phyloP scores from a whole-genome alignment of 37 sponge, comb jelly and placozoan genomes.

The Crambe crambe region DNA sequence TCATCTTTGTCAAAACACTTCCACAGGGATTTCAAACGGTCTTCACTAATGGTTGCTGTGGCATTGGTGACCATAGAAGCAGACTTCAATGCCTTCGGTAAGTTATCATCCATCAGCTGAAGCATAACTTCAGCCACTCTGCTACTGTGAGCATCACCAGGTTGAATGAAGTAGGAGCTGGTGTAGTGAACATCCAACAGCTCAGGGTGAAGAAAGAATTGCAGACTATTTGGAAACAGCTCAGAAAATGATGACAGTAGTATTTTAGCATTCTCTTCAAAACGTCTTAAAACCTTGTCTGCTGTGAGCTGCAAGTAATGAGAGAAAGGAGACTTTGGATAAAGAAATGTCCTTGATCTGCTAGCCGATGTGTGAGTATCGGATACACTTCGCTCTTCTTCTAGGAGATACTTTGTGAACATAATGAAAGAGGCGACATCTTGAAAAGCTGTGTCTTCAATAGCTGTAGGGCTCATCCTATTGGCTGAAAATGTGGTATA shows the following conservation, averaged over 20 bases:
- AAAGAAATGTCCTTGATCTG: too few species aligned
- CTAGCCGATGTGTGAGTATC: too few species aligned
- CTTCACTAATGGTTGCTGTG: not conserved
- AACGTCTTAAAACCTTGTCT: constrained; percentile 15
- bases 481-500: constrained; percentile 1
- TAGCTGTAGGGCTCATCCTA: constrained; percentile 3
- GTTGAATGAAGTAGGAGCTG: not conserved
- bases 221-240: constrained; percentile 11
- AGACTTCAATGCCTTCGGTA: too few species aligned
- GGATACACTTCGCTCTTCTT: too few species aligned
- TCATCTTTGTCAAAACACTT: not conserved
- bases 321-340: constrained; percentile 24
- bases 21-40: constrained; percentile 6
- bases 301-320: constrained; percentile 35
- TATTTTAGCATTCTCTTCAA: constrained; percentile 17
- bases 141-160: not conserved
- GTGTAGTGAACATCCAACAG: constrained; percentile 3
- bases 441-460: constrained; percentile 9
- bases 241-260: not conserved
- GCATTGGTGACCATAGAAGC: not conserved
- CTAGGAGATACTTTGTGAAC: constrained; percentile 8
- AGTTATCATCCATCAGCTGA: too few species aligned
- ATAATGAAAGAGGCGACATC: constrained; percentile 23
- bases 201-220: constrained; percentile 39
- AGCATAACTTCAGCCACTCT: not conserved